phyloP scores from a whole-genome alignment of 2,888 invertebrate genomes.

The Drosophila phalerata region DNA sequence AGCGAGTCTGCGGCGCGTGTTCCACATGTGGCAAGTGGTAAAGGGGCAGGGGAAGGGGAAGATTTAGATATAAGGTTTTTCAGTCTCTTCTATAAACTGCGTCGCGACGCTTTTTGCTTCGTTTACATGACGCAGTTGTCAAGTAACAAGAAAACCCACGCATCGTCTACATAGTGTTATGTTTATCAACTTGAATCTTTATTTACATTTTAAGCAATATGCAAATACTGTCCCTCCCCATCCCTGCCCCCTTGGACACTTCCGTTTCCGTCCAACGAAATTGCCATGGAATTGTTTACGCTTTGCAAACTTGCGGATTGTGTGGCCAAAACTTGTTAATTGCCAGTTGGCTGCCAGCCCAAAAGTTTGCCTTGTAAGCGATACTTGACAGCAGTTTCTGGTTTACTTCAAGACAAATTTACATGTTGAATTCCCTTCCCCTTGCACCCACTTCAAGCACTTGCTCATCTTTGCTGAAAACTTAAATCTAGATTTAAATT shows the following conservation, averaged over 20 bases:
- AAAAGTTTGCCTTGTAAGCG: conserved; percentile 41
- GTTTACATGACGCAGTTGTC: conserved; percentile 57
- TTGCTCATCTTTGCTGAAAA: neutral
- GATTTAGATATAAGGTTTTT: neutral
- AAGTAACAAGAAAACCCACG: conserved; percentile 47
- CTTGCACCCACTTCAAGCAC: neutral
- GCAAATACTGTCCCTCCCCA: conserved; percentile 47
- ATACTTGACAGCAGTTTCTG: conserved; percentile 26
- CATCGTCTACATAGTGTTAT: conserved; percentile 56
- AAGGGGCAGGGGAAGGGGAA: too few species aligned
- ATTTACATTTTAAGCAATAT: conserved; percentile 63
- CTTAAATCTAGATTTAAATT: neutral
- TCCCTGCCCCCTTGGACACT: conserved; percentile 21
- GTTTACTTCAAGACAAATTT: conserved; percentile 10
- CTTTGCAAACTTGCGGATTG: conserved; percentile 33
- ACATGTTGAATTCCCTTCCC: neutral
- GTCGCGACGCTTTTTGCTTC: conserved; percentile 36
- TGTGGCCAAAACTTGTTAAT: conserved; percentile 54
- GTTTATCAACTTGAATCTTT: conserved; percentile 54
- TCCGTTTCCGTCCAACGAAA: conserved; percentile 55
- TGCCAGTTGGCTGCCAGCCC: conserved; percentile 30
- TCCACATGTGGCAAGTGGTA: conserved; percentile 14
- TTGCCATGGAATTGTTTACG: conserved; percentile 44
- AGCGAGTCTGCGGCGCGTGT: conserved; percentile 65
- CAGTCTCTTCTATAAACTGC: conserved; percentile 32